Evolutionary conservation across 2,888 invertebrate species (phyloP), one percentile per base, ranked within the genome.

Genomic region (Lithophane semibrunnea): DNA sequence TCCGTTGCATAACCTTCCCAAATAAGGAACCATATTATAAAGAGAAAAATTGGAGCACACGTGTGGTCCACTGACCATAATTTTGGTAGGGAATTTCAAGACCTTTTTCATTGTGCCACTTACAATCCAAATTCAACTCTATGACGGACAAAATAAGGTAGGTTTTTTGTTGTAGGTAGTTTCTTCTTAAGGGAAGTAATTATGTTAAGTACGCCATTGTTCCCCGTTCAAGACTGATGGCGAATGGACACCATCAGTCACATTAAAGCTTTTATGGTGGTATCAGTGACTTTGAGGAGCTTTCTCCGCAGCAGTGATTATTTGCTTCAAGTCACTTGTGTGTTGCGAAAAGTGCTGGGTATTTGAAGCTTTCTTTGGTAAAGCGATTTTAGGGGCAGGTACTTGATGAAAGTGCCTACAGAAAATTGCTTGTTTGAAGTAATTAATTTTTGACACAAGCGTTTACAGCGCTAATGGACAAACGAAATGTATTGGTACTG

Each of bases 181-280:
- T 74, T 80, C 68, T 75, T 83, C 75, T 71, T 69, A 82, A 70
- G 82, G 84, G 83, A 79, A 80, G 81, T 84, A 87, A 88, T 88
- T 88, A 87, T 86, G 88, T 88, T 88, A 88, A 88, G 88, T 87
- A 80, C 71, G 66, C 79, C 73, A 88, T 88, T 88, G 88, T 88
- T 88, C 83, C 80, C 73, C 79, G 67, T 77, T 76, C 71, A 76
- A 82, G 85, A 84, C 85, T 83, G 79, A 87, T 86, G 87, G 88
- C 73, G 79, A 87, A 88, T 88, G 85, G 80, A 88, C 85, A 88
- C 88, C 85, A 83, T 86, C 81, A 73, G 74, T 88, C 80, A 85
- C 82, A 73, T 82, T 82, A 82, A 79, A 69, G 86, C 88, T 79
- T 88, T 88, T 86, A 87, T 83, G 85, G 88, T 81, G 61, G 88